A percentile compares a stretch with the other conserved stretches of the same genome.
Evolutionary conservation across 1,140 invertebrate species (phyloP).

Genomic region (Semibalanus balanoides): DNA sequence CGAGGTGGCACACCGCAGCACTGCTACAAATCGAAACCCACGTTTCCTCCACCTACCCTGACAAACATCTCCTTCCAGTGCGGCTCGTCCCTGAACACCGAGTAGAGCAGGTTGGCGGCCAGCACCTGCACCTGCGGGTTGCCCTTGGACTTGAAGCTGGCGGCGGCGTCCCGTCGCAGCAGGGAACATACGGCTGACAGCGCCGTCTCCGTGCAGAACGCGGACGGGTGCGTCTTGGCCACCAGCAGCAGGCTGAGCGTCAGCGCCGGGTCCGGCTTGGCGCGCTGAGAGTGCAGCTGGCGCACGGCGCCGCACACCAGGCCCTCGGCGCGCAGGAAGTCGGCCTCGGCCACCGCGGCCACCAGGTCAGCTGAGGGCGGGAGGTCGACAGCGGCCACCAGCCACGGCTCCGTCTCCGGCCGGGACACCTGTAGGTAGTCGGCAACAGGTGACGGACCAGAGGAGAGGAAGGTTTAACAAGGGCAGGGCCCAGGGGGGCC

Average conservation of each 20-base stretch:
- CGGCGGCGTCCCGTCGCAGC: conserved; percentile 38
- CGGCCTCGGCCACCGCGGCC: conserved; percentile 34
- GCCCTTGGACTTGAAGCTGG: conserved; percentile 54
- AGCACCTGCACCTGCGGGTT: conserved; percentile 69
- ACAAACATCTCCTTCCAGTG: conserved; percentile 41
- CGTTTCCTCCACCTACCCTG: conserved; percentile 30
- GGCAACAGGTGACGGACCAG: no score
- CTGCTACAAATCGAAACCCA: no score
- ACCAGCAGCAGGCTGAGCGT: conserved; percentile 65
- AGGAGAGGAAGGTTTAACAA: not conserved
- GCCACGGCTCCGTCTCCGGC: conserved; percentile 64
- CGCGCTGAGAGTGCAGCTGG: conserved; percentile 27
- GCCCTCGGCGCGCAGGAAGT: conserved; percentile 35
- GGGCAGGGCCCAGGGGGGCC: no score
- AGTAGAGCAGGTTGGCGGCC: conserved; percentile 68
- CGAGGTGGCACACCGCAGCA: no score
- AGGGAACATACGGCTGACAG: conserved; percentile 39
- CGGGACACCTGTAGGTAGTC: conserved; percentile 30
- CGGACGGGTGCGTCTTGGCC: conserved; percentile 59
- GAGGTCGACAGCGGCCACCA: conserved; percentile 49
- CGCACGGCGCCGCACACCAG: conserved; percentile 40
- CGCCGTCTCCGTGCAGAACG: conserved; percentile 41
- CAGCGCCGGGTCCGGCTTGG: conserved; percentile 64
- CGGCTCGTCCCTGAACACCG: conserved; percentile 51
- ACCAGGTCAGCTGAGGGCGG: conserved; percentile 55